phyloP scores from a whole-genome alignment of 2,888 invertebrate genomes.

The Phyto melanocephala region DNA sequence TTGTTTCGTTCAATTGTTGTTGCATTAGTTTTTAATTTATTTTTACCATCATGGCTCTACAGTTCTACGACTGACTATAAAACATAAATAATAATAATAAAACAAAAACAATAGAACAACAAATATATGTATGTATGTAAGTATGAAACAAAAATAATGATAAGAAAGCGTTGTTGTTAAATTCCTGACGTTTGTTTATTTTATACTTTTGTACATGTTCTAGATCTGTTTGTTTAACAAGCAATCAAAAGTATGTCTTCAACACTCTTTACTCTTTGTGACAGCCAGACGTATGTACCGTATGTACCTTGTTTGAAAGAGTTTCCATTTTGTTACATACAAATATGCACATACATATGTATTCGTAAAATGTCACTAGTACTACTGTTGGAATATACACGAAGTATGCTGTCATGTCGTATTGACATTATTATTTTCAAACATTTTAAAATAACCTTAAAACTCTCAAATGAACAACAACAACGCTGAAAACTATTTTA shows the following conservation, averaged over 20 bases:
- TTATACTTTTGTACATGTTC: constrained; percentile 44
- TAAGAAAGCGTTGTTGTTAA: constrained; percentile 55
- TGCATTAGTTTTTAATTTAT: constrained; percentile 31
- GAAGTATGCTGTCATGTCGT: too few species aligned
- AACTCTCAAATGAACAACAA: too few species aligned
- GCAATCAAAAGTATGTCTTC: constrained; percentile 51
- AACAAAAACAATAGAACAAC: not conserved
- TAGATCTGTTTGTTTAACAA: constrained; percentile 54
- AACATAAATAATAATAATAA: constrained; percentile 8
- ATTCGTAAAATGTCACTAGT: not conserved
- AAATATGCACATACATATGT: not conserved
- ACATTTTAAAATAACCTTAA: too few species aligned
- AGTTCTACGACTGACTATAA: constrained; percentile 4
- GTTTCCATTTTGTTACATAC: too few species aligned
- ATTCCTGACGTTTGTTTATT: constrained; percentile 57
- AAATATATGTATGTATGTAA: too few species aligned
- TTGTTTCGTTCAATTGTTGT: constrained; percentile 39
- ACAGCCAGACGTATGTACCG: not conserved
- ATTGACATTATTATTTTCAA: too few species aligned
- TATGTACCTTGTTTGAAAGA: too few species aligned
- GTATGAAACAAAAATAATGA: constrained; percentile 40
- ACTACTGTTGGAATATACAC: not conserved
- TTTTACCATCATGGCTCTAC: not conserved
- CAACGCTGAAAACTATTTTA: too few species aligned
- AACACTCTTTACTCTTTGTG: not conserved